Base-by-base conservation (phyloP, 2,113 vertebrate genomes). In the Mirza zaza region DNA sequence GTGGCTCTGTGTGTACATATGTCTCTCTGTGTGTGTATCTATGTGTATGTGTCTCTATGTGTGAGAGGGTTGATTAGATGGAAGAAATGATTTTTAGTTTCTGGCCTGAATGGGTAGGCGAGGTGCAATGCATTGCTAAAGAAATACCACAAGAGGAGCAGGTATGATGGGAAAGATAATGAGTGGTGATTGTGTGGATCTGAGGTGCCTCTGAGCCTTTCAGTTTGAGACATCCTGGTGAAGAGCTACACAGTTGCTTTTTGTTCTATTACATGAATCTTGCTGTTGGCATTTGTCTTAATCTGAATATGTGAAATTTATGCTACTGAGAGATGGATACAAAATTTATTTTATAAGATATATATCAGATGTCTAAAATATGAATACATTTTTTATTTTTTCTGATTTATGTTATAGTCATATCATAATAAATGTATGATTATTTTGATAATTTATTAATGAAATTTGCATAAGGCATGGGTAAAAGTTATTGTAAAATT, bases 401-500 rank as follows among this genome's bases (percentile, higher is more conserved):
- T 76, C 27, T 87, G 32, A 89, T 65, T 87, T 70, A 55, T 57
- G 50, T 63, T 76, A 59, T 0, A 79, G 14, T 7, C 36, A 21
- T 23, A 32, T 77, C 63, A 86, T 45, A 52, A 91, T 48, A 96
- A 90, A 21, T 84, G 0, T 68, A 25, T 50, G 48, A 48, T 67
- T 90, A 76, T 71, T 90, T 87, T 23, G 45, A 25, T 59, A 87
- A 55, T 73, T 61, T 83, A 34, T 67, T 82, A 70, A 76, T 9
- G 1, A 77, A 89, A 93, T 77, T 36, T 96, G 15, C 65, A 42
- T 77, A 84, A 39, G 3, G 25, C 7, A 32, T 90, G 39, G 20
- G 34, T 76, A n/a, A 70, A 85, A 80, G 81, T 83, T 6, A 63
- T 23, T n/a, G 1, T 67, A 91, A 96, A 95, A 63, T 94, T 63